These are phyloP conservation scores for Anthonomus grandis DNA, from an alignment of 1,140 invertebrate genomes.

Conservation along the genomic window DNA sequence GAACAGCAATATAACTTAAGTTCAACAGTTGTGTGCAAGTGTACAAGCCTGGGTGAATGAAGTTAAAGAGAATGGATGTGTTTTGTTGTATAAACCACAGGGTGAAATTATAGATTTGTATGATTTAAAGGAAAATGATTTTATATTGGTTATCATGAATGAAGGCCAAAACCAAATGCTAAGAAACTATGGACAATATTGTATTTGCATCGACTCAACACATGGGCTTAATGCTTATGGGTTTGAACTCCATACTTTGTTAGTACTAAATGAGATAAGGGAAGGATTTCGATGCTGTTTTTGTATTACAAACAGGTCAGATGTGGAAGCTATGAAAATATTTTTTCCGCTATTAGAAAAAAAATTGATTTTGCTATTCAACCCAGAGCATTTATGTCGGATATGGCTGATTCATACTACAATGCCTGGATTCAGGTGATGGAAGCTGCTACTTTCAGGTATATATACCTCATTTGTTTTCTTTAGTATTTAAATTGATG, in stretches of 20 bases:
- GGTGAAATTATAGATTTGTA: neutral
- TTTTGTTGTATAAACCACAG: slow-evolving; percentile 13
- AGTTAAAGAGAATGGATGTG: neutral
- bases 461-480: too few species aligned
- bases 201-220: slow-evolving; percentile 21
- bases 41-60: slow-evolving; percentile 12
- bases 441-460: neutral
- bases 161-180: slow-evolving; percentile 8
- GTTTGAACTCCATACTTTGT: slow-evolving; percentile 15
- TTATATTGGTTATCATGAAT: slow-evolving; percentile 8
- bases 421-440: slow-evolving; percentile 20
- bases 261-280: slow-evolving; percentile 16
- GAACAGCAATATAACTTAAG: too few species aligned
- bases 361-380: neutral
- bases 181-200: slow-evolving; percentile 9
- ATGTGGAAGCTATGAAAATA: neutral
- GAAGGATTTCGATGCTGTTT: slow-evolving; percentile 14
- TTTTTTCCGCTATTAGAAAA: slow-evolving; percentile 7
- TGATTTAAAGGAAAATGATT: neutral
- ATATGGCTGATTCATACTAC: slow-evolving; percentile 7
- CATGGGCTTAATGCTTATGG: slow-evolving; percentile 18
- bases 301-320: slow-evolving; percentile 10
- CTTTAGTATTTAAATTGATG: too few species aligned
- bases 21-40: too few species aligned
- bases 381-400: slow-evolving; percentile 16